Base-by-base conservation (phyloP, 2,113 vertebrate species). In the Merops nubicus region DNA sequence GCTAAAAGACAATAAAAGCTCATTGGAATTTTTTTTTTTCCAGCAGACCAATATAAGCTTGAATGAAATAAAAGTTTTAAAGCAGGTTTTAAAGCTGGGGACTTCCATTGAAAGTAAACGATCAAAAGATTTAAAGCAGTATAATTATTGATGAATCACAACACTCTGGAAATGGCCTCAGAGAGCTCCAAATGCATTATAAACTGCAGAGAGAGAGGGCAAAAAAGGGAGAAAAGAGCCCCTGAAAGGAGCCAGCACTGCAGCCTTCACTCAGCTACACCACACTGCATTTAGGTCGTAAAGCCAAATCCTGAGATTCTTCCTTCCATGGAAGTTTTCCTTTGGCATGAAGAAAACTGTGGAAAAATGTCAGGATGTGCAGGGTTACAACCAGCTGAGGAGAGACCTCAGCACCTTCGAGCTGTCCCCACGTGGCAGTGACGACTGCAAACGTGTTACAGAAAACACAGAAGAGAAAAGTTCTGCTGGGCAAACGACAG, bases 391-490 rank as follows among this genome's bases (percentile, higher is more conserved):
- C 36, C 43, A 80, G 36, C 7, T 45, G 45, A 88, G 25, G 34
- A 59, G 47, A 38, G 57, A 5, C 17, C 51, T 56, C 57, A 6
- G 5, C 1, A 2, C 34, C 47, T 68, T 8, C 0, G 3, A 63
- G 74, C 12, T 48, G 87, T 11, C 36, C 69, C 67, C 20, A 42
- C 65, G 45, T 0, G 25, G 19, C 50, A 63, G 82, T 8, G 0
- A 53, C 1, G 1, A 57, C 48, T 0, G 23, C 1, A 1, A 56
- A 25, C 0, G 3, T n/a, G 64, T 7, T 54, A 54, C 57, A 56
- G 40, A 74, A 59, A 4, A 2, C 42, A 31, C 50, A 43, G 76
- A 34, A 54, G 2, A 1, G 73, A 53, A 89, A 6, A 62, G 56
- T 78, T 72, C 4, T 8, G 2, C 12, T 74, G 78, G 74, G 47